These are phyloP conservation scores for Paracyclopina nana DNA, from an alignment of 1,140 invertebrate genomes.

Conservation along the genomic window DNA sequence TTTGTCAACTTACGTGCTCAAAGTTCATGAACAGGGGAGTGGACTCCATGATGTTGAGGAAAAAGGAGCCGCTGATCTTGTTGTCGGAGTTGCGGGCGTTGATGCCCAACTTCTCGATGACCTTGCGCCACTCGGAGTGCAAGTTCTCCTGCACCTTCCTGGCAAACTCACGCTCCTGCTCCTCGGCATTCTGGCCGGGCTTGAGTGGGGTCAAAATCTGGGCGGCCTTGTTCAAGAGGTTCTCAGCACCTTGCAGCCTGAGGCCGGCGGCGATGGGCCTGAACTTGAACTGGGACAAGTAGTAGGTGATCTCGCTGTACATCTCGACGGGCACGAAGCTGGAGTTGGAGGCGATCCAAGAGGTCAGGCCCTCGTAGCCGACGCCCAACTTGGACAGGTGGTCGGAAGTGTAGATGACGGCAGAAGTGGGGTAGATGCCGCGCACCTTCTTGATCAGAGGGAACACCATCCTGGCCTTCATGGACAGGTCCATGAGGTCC, in stretches of 20 bases:
- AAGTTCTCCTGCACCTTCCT: not conserved
- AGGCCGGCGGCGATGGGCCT: not conserved
- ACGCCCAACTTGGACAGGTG: not conserved
- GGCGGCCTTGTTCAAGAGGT: not conserved
- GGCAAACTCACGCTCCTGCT: too few relatives aligned
- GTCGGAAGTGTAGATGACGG: not conserved
- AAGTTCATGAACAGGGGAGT: not conserved
- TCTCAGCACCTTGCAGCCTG: not conserved
- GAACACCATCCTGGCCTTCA: conserved; percentile 8
- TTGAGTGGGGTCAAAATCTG: not conserved
- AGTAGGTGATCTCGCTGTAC: conserved; percentile 5
- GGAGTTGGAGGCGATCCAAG: not conserved
- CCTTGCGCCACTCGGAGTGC: not conserved
- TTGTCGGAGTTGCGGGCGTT: not conserved
- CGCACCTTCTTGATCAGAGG: conserved; percentile 1
- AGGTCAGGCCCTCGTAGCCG: conserved; percentile 2
- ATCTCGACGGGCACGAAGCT: conserved; percentile 2
- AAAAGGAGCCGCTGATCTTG: not conserved
- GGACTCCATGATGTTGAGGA: not conserved
- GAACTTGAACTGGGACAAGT: conserved; percentile 5
- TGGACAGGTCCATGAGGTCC: not conserved
- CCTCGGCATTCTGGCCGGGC: too few relatives aligned
- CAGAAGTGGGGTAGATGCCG: not conserved
- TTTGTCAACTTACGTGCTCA: too few relatives aligned
- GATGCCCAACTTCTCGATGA: not conserved